Percentiles rank a stretch among this genome's conserved stretches.
phyloP scores from a whole-genome alignment of 1,140 invertebrate species.

The Papilio polytes region DNA sequence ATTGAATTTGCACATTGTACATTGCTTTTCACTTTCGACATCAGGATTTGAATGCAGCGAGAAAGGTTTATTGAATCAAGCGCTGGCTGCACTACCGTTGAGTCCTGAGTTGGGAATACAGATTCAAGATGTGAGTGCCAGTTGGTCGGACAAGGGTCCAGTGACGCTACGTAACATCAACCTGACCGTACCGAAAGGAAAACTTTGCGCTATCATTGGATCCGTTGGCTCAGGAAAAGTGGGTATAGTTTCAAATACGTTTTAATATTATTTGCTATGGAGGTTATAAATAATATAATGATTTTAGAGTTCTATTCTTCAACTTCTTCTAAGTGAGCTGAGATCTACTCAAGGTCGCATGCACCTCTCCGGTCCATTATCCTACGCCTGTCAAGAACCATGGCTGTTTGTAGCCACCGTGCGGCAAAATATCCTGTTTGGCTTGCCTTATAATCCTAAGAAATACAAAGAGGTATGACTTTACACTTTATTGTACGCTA shows the following conservation, averaged over 20 bases:
- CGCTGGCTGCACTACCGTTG: constrained; percentile 49
- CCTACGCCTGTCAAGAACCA: constrained; percentile 90
- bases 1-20: constrained; percentile 31
- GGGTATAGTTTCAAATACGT: constrained; percentile 19
- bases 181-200: constrained; percentile 87
- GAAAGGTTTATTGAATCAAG: constrained; percentile 60
- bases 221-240: constrained; percentile 92
- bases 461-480: constrained; percentile 87
- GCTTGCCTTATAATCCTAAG: constrained; percentile 86
- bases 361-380: constrained; percentile 86
- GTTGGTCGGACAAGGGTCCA: constrained; percentile 84
- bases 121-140: constrained; percentile 82
- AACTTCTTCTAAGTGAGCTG: constrained; percentile 90
- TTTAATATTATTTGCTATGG: background rate
- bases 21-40: constrained; percentile 39
- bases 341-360: constrained; percentile 86
- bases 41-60: constrained; percentile 74
- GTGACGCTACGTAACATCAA: constrained; percentile 86
- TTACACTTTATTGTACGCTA: background rate
- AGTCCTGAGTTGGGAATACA: constrained; percentile 66
- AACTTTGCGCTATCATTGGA: constrained; percentile 91
- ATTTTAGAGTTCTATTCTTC: constrained; percentile 88
- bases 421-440: constrained; percentile 93
- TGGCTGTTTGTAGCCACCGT: constrained; percentile 90
- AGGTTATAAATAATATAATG: constrained; percentile 23